Base-by-base conservation (phyloP, 2,113 vertebrate genomes). In the Morone saxatilis region DNA sequence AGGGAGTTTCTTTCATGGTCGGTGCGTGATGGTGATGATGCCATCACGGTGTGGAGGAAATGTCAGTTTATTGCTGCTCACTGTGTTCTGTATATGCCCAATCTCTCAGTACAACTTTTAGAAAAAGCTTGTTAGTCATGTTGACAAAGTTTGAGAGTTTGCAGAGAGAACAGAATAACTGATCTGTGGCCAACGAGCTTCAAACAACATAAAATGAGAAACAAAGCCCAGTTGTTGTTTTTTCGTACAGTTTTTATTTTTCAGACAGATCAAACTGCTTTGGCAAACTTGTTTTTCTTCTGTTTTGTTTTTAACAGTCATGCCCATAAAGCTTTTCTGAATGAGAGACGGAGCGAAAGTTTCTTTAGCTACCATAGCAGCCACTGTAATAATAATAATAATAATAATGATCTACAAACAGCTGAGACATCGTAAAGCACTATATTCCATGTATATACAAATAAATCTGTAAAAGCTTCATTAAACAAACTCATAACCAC, bases 231-330 rank as follows among this genome's bases (percentile, higher is more conserved):
- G 0, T 45, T 45, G 31, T 10, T 0, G 3, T 11, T 22, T 31
- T 59, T 62, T 19, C 40, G 9, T 83, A 62, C 2, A 54, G 54
- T 13, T 69, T 87, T 85, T 80, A 73, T 72, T 81, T 62, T 69
- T 61, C 9, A 16, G 77, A 86, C 63, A 76, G 38, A 72, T 78
- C 10, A 22, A 76, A 70, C 43, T 8, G 59, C 63, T 86, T 86
- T 80, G 62, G 78, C 43, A 86, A 78, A 70, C 67, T 51, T n/a
- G 6, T n/a, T 54, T 59, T 25, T 31, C 31, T 31, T 31, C 31
- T 12, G 4, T 68, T 78, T 54, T 31, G 16, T 82, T 61, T 63
- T 16, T 86, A 92, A 92, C 88, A 90, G 90, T 92, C 90, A 81
- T 66, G 41, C 56, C 78, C 56, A 68, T 81, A 87, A 89, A 92